Evolutionary conservation across 2,888 invertebrate species (phyloP), one percentile per base, ranked within the genome.

Genomic region (Tanypteryx hageni): DNA sequence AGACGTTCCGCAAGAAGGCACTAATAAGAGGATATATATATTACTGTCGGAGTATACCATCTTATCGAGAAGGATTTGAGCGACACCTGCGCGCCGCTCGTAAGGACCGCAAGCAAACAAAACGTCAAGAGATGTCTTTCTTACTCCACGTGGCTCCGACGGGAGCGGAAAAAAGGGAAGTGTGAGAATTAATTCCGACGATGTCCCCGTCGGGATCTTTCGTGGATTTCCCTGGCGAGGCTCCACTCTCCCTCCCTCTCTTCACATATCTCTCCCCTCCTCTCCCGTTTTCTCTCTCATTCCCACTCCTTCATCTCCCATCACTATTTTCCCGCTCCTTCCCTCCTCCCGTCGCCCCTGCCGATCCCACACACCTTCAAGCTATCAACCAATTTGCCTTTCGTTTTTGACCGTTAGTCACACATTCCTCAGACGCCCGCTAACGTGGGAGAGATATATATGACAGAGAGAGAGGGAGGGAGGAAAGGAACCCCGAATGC

Each of bases 341-440:
- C 44, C 44, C 44, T 44, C 44, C 3, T 44, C 44, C 44, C 44
- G 44, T 44, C 44, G 5, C 44, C 44, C 44, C 44, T 44, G 5
- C 44, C 44, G 44, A 44, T 61, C 18, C 76, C 27, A 76, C 27
- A 76, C 76, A 27, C 76, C 76, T 76, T 27, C 27, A n/a, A 5
- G 64, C 64, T 64, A 76, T 76, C 76, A 76, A 76, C 76, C 76
- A 76, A 76, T 76, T 76, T 76, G 27, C 76, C 76, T 76, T 76
- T 76, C 76, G 22, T 76, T 76, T 76, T 76, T 76, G 76, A 76
- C 76, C 76, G 76, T 76, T 76, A 76, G 27, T 76, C 76, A 76
- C 27, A 76, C 76, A 76, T 76, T 76, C 76, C 76, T 76, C 76
- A 76, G 76, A 27, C 4, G 76, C 76, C 27, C 76, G 76, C 76